A percentile compares a stretch with the other conserved stretches of the same genome.
Evolutionary conservation across 2,797 vertebrate genomes (phyloP).

Genomic region (Scolopax bukidnonensis): DNA sequence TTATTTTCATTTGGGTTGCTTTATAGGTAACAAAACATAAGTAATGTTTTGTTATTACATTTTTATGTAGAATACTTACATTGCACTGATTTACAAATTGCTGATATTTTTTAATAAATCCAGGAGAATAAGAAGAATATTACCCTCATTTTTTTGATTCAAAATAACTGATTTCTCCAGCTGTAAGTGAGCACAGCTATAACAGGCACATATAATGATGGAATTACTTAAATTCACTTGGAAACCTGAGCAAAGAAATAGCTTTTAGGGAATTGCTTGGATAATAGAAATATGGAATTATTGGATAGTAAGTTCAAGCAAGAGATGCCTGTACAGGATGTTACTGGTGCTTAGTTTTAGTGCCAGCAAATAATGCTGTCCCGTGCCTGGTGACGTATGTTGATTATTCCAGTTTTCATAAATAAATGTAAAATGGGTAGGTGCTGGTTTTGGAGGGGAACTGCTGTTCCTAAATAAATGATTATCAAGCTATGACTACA

Average conservation of each 20-base stretch:
- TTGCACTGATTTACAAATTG: not conserved
- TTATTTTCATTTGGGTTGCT: not conserved
- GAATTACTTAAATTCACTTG: not conserved
- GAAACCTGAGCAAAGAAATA: not conserved
- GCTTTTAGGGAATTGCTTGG: not conserved
- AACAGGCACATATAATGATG: not conserved
- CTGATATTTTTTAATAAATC: not conserved
- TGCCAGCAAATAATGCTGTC: not conserved
- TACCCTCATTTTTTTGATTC: not conserved
- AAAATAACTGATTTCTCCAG: not conserved
- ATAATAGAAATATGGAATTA: not conserved
- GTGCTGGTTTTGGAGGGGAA: not conserved
- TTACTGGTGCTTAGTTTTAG: not conserved
- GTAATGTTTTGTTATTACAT: not conserved
- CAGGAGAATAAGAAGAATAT: not conserved
- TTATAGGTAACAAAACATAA: not conserved
- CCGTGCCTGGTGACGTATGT: accelerated
- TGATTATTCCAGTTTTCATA: not conserved
- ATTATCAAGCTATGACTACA: not conserved
- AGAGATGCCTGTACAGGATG: not conserved
- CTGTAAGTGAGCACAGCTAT: not conserved
- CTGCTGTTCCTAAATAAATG: not conserved
- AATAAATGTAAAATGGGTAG: not conserved
- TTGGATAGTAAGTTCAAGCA: not conserved
- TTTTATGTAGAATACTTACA: not conserved